Base-by-base conservation (phyloP, 1,140 invertebrate species). In the Macrocentrus cingulum region DNA sequence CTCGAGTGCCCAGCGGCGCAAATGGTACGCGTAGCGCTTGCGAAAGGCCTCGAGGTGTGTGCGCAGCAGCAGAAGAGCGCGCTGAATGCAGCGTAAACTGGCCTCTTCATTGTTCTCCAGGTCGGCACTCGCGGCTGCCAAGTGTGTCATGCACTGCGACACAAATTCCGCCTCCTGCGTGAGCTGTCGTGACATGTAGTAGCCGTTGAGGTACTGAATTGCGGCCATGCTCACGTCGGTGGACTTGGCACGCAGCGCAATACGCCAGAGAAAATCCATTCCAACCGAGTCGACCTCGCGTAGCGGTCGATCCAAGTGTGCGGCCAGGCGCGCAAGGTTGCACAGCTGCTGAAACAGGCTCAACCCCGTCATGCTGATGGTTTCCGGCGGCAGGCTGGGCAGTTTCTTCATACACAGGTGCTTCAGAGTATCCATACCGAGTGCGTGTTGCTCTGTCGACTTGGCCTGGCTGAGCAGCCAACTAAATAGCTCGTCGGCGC, bases 231-330 rank as follows among this genome's bases (percentile, higher is more conserved):
- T 95, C 0, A 97, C 94, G 74, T 97, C 93, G 34, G 91, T 94
- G 71, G 90, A 95, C 59, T 88, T 88, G 1, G 93, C 92, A 61
- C 89, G 82, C 0, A 97, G 76, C 0, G 94, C 94, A 60, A 97
- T 95, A 72, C 90, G 91, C 94, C 94, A 97, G 15, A 97, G 77
- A 68, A 96, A 92, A 76, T 94, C 90, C 89, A 96, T 95, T 9
- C 91, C 92, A 20, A 91, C 84, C 1, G 76, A 79, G 52, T 81
- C 81, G 0, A 77, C 75, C 15, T 79, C 77, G 11, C 71, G 64
- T 23, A 80, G 63, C 52, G 77, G 71, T 60, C 73, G 70, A 70
- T 77, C 77, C 15, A 88, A 83, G 60, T 88, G 87, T 2, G 79
- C 79, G 2, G 91, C 87, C 59, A 91, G 83, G 9, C 90, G 83